Percentiles rank a stretch among this genome's conserved stretches.
These are phyloP conservation scores for Drosophila carrolli DNA, from an alignment of 1,140 invertebrate genomes.

Conservation along the genomic window DNA sequence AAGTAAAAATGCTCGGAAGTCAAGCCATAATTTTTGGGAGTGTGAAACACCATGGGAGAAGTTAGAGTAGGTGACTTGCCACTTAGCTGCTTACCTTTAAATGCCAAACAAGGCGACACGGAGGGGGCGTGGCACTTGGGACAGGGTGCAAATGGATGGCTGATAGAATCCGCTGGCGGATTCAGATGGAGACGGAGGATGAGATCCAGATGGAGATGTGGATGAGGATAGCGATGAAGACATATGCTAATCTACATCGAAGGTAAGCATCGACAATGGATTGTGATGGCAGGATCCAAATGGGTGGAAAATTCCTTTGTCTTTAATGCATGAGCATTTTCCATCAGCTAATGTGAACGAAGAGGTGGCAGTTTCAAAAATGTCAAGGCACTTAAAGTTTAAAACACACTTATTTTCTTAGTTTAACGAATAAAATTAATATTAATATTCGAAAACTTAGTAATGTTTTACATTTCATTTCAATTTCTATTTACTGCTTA, in stretches of 20 bases:
- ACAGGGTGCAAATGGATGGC: constrained; percentile 42
- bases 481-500: too few relatives aligned
- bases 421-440: too few relatives aligned
- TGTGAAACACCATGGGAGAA: constrained; percentile 10
- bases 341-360: constrained; percentile 1
- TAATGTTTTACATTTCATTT: too few relatives aligned
- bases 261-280: constrained; percentile 28
- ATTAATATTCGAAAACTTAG: too few relatives aligned
- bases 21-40: constrained; percentile 2
- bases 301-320: constrained; percentile 33
- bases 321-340: constrained; percentile 33
- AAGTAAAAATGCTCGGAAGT: neutral
- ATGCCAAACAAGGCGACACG: constrained; percentile 45
- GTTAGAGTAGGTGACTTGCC: constrained; percentile 38
- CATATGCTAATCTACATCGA: constrained; percentile 43
- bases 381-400: neutral
- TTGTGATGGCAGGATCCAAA: constrained; percentile 20
- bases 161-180: constrained; percentile 41
- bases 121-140: constrained; percentile 23
- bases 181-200: constrained; percentile 1
- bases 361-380: neutral
- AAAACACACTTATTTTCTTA: too few relatives aligned
- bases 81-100: constrained; percentile 60
- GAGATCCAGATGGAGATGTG: constrained; percentile 1
- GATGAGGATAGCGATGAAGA: constrained; percentile 35